Evolutionary conservation across 1,140 invertebrate genomes (phyloP), one percentile per base, ranked within the genome.

Genomic region (Bombus sibiricus): DNA sequence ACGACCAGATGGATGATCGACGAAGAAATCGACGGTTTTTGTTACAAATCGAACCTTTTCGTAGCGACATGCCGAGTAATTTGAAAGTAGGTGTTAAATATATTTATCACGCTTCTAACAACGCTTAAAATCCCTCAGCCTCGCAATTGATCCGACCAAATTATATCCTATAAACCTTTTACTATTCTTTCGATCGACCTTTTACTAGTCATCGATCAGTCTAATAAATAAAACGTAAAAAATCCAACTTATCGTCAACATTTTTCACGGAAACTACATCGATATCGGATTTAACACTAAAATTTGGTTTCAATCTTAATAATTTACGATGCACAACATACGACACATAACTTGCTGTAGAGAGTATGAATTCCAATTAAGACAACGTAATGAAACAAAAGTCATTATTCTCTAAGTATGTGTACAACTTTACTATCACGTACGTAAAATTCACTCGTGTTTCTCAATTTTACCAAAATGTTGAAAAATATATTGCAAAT

Each of bases 41-140:
- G 47, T n/a, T 18, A 34, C 22, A 25, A n/a, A 57, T 25, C 59
- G 57, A 10, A 47, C 66, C 71, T 81, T 85, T 81, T 62, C 81
- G 84, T 74, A 74, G 15, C 59, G 78, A 81, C 79, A 85, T 75
- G 84, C 78, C 71, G 57, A 22, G 47, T 75, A 81, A 85, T 69
- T 81, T 75, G 69, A 81, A 85, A 85, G 71, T 85, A 85, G 84
- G 79, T 85, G 84, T 85, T 85, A 85, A 85, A 81, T 68, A 47
- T 75, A 75, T 85, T 85, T 81, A 79, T 74, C 71, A 81, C 71
- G 79, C 69, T 68, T 81, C 25, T 81, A 81, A 81, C 43, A 59
- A 85, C 43, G 59, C 32, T 74, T 53, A 43, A 85, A 64, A n/a
- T 59, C 6, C 43, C 43, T 22, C 53, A 13, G 37, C n/a, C 6